Evolutionary conservation across 2,888 invertebrate species (phyloP).

Genomic region (Physocephala rufipes): DNA sequence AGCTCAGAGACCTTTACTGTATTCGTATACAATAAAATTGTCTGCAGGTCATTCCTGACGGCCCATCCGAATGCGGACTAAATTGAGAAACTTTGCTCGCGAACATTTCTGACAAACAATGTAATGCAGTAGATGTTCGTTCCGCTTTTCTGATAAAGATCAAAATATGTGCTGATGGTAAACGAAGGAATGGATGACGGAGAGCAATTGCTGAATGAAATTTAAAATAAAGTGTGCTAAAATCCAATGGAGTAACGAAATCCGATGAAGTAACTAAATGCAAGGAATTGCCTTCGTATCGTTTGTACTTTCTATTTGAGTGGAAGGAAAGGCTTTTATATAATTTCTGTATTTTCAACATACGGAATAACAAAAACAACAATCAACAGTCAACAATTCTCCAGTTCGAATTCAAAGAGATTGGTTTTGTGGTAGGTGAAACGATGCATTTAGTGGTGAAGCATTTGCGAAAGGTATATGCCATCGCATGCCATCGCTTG

Average conservation of each 20-base stretch:
- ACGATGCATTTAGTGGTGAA: too few relatives aligned
- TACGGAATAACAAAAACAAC: too few relatives aligned
- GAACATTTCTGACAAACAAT: neutral
- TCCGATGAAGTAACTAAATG: too few relatives aligned
- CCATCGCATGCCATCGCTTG: slow-evolving; percentile 2
- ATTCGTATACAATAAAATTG: neutral
- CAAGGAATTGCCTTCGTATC: too few relatives aligned
- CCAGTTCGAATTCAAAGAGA: too few relatives aligned
- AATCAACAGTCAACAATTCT: too few relatives aligned
- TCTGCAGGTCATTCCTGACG: slow-evolving; percentile 20
- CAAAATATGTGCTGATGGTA: neutral
- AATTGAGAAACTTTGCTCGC: slow-evolving; percentile 30
- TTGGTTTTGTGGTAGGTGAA: too few relatives aligned
- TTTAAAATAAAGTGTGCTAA: too few relatives aligned
- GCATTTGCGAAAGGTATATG: neutral
- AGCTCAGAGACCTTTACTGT: neutral
- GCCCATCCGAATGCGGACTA: slow-evolving; percentile 36
- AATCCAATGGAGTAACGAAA: too few relatives aligned
- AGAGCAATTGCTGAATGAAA: neutral
- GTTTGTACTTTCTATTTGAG: too few relatives aligned
- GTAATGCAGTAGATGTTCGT: neutral
- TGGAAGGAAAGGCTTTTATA: too few relatives aligned
- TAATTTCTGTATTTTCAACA: too few relatives aligned
- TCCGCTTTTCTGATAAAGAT: neutral
- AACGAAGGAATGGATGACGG: neutral